A percentile compares a stretch with the other conserved stretches of the same genome.
phyloP scores from a whole-genome alignment of 2,797 vertebrate species.

The Ptychobarbus kaznakovi region DNA sequence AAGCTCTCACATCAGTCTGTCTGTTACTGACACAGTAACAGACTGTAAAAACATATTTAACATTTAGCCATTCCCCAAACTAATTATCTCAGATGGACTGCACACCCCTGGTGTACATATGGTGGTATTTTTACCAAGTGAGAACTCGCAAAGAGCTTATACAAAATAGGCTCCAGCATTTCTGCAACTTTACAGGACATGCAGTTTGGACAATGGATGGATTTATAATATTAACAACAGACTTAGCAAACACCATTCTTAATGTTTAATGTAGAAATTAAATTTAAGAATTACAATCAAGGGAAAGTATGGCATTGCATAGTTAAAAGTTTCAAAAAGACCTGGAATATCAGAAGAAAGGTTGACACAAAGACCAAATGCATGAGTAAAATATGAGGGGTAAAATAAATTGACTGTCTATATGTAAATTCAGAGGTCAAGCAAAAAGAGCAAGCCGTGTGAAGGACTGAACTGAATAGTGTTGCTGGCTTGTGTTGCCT shows the following conservation, averaged over 20 bases:
- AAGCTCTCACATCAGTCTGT: background rate
- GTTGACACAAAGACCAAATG: background rate
- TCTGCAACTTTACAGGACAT: background rate
- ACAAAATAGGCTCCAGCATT: background rate
- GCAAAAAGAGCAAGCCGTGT: constrained; percentile 28
- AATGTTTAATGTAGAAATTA: background rate
- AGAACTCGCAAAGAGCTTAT: background rate
- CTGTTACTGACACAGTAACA: too few species aligned
- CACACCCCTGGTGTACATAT: background rate
- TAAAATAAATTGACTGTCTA: background rate
- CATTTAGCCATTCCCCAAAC: background rate
- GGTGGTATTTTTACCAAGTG: background rate
- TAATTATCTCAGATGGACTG: background rate
- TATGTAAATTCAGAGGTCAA: constrained; percentile 32
- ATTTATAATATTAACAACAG: background rate
- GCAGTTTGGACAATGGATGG: background rate
- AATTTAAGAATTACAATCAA: background rate
- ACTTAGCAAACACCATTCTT: background rate
- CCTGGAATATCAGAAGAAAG: background rate
- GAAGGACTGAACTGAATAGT: constrained; percentile 59
- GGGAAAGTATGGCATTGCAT: too few species aligned
- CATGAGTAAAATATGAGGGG: background rate
- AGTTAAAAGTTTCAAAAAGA: background rate
- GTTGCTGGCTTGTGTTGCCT: constrained; percentile 58
- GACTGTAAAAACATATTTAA: too few species aligned